Base-by-base conservation (phyloP, 2,113 vertebrate species). In the Tyto alba region DNA sequence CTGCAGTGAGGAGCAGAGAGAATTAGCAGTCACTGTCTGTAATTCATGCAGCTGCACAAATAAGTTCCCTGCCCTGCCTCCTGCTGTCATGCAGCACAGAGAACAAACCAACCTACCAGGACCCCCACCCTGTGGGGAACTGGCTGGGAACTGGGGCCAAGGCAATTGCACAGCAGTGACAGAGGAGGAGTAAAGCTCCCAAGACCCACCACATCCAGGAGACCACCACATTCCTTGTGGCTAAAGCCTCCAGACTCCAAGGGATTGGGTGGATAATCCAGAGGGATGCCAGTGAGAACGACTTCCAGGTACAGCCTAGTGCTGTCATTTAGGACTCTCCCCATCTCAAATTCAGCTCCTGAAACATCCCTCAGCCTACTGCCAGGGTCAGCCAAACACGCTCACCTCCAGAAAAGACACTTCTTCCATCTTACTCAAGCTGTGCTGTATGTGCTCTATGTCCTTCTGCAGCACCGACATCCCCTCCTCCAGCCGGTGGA, bases 331-430 rank as follows among this genome's bases (percentile, higher is more conserved):
- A 71, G 14, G 43, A 48, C 45, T 47, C 45, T 47, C 45, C 45
- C 45, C 48, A 72, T n/a, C 14, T 53, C 53, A 45, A 12, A 62
- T 3, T 67, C 73, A 63, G 16, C 43, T 59, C 32, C 23, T 21
- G 2, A 81, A 94, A 56, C 27, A 71, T 7, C 20, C 41, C 56
- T 76, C 71, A 89, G 30, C 20, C 55, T 76, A 50, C 47, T 32
- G 45, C 38, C 47, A 75, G 34, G 18, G 47, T 19, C 71, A 71
- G 53, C 73, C 36, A 15, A n/a, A 26, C 27, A 71, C 0, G 1
- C 96, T 96, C 59, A 99, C 98, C 98, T 98, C 98, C 22, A 98
- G 80, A 69, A 97, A 60, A 0, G 95, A 64, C 3, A 81, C 77
- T 29, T 91, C 95, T 11, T 98, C 97, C 7, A 96, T 34, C 75